Percentiles rank a stretch among this genome's conserved stretches.
These are phyloP conservation scores for Varanus salvator DNA, from an alignment of 2,113 vertebrate genomes.

Conservation along the genomic window DNA sequence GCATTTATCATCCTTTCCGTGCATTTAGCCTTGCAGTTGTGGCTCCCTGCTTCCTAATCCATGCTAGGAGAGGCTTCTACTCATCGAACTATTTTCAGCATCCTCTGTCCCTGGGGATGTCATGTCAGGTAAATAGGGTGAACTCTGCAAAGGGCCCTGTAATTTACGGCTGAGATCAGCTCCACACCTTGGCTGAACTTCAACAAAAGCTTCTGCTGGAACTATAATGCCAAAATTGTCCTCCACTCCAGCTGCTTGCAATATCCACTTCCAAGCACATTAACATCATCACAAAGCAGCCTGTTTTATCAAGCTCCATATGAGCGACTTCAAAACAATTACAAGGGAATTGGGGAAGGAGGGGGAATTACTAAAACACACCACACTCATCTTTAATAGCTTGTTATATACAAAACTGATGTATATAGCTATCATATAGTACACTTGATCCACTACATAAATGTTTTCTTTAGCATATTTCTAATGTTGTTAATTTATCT, in stretches of 20 bases:
- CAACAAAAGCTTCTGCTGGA: constrained; percentile 40
- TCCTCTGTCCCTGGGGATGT: not conserved
- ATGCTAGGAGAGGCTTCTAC: constrained; percentile 9
- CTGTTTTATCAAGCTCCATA: constrained; percentile 74
- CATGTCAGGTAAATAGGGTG: constrained; percentile 20
- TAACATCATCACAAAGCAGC: constrained; percentile 56
- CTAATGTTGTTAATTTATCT: constrained; percentile 82
- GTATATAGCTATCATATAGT: constrained; percentile 61
- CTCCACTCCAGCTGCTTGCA: constrained; percentile 68
- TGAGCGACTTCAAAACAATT: constrained; percentile 66
- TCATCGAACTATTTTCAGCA: constrained; percentile 43
- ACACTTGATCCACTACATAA: constrained; percentile 67
- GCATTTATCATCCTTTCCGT: not conserved
- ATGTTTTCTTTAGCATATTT: constrained; percentile 79
- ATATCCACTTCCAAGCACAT: constrained; percentile 65
- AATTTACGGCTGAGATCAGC: constrained; percentile 63
- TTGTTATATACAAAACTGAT: constrained; percentile 66
- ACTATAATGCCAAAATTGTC: constrained; percentile 51
- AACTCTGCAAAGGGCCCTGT: constrained; percentile 58
- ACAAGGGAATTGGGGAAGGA: constrained; percentile 51
- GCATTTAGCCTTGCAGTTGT: rapidly evolving
- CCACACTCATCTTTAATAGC: constrained; percentile 71
- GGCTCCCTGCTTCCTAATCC: not conserved
- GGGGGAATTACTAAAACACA: constrained; percentile 60
- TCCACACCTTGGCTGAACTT: constrained; percentile 55